phyloP scores from a whole-genome alignment of 2,888 invertebrate species.

The Cistogaster globosa region DNA sequence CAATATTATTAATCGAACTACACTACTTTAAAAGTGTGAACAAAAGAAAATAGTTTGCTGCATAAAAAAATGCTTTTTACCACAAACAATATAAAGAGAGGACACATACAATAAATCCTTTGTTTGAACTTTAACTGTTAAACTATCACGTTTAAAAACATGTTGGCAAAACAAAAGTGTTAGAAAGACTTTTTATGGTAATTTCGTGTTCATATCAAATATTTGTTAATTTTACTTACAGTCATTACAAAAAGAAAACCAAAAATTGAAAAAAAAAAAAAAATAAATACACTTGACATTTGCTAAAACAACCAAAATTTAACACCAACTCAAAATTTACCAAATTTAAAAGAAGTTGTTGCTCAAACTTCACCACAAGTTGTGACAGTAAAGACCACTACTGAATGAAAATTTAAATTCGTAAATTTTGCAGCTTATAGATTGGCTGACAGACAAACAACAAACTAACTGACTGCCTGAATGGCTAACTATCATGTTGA shows the following conservation, averaged over 20 bases:
- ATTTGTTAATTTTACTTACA: background rate
- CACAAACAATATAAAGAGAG: background rate
- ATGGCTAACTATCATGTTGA: background rate
- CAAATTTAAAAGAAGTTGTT: conserved; percentile 20
- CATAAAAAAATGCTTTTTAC: background rate
- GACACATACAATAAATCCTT: background rate
- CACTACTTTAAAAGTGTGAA: too few species aligned
- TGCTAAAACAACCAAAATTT: conserved; percentile 28
- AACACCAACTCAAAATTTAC: conserved; percentile 4
- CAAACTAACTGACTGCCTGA: background rate
- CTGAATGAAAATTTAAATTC: conserved; percentile 2
- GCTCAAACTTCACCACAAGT: conserved; percentile 20
- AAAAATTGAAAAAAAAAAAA: background rate
- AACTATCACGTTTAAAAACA: conserved; percentile 27
- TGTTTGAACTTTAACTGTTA: conserved; percentile 40
- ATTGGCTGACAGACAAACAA: background rate
- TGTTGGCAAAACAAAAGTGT: conserved; percentile 14
- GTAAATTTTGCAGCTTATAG: conserved; percentile 7
- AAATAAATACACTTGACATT: conserved; percentile 62
- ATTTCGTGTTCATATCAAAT: background rate
- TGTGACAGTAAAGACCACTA: conserved; percentile 16
- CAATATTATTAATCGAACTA: too few species aligned
- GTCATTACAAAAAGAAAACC: background rate
- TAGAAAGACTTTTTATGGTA: conserved; percentile 45
- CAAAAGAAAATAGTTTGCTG: too few species aligned